Conservation (phyloP, 2,888 invertebrate genomes). For the Drosophila meridionalis region DNA sequence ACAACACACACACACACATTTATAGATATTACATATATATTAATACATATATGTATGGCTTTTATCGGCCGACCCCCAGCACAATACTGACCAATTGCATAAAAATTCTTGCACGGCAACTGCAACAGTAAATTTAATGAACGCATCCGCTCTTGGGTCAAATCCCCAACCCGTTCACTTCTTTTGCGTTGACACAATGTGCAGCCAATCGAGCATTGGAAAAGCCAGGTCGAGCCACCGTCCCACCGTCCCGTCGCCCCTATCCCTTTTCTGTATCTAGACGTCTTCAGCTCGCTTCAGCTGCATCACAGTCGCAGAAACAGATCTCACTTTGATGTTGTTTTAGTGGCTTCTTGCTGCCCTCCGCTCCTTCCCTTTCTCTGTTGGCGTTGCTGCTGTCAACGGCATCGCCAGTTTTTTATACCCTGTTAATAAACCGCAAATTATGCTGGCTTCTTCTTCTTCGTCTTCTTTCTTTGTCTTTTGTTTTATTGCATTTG, state of each 20-base stretch:
- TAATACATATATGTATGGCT: not conserved
- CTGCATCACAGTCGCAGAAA: slow-evolving; percentile 26
- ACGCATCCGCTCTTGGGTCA: slow-evolving; percentile 66
- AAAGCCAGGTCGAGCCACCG: not conserved
- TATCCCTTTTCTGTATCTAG: not conserved
- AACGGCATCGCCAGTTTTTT: slow-evolving; percentile 52
- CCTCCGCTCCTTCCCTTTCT: not conserved
- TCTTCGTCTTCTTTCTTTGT: slow-evolving; percentile 22
- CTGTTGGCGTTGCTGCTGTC: slow-evolving; percentile 42
- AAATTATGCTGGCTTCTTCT: slow-evolving; percentile 49
- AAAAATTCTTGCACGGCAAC: slow-evolving; percentile 65
- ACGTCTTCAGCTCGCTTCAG: slow-evolving; percentile 10
- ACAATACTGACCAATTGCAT: slow-evolving; percentile 43
- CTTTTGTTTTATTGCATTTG: slow-evolving; percentile 20
- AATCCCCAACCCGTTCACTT: slow-evolving; percentile 9
- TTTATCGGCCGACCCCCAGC: slow-evolving; percentile 23
- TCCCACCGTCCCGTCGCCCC: not conserved
- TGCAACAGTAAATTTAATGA: slow-evolving; percentile 58
- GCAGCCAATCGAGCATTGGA: slow-evolving; percentile 50
- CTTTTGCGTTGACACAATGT: slow-evolving; percentile 35
- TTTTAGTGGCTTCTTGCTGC: slow-evolving; percentile 33
- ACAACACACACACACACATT: slow-evolving; percentile 2
- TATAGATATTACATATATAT: not conserved
- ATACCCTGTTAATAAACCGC: slow-evolving; percentile 59
- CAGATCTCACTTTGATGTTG: slow-evolving; percentile 58